Evolutionary conservation across 2,797 vertebrate species (phyloP), one percentile per base, ranked within the genome.

Genomic region (Tokudaia muenninki): DNA sequence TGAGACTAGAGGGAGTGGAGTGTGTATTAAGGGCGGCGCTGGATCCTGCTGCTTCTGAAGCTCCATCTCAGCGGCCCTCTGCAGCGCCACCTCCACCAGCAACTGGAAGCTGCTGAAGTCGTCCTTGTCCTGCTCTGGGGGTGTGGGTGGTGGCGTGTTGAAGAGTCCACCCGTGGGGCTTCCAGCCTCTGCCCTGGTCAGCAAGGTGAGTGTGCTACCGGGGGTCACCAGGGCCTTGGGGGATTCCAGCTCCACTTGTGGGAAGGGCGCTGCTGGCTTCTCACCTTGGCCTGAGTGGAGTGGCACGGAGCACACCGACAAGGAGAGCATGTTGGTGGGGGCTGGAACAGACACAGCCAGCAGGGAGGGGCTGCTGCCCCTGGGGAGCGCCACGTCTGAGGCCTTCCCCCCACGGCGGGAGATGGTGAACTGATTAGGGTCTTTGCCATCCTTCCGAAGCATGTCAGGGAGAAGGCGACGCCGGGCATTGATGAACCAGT

Each of bases 401-500:
- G 99, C 99, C 82, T 98, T 98, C 6, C 97, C 98, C 24, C 99
- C 99, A 0, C 99, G 99, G 31, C 99, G 99, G n/a, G 99, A 99
- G 97, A 99, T 99, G 52, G 99, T 99, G 98, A 99, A 99, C 97
- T 99, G 99, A 91, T 99, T 99, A 82, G 99, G 99, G 97, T 99
- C 99, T 98, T 99, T 99, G 82, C 99, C 99, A 0, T 99, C 99
- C 96, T 99, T 99, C 91, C 99, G 99, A 88, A 99, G 99, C 98
- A 99, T 99, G 98, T 99, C 99, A 0, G 99, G 99, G 17, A 99
- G 99, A 89, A 99, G 99, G 75, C 99, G 99, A 31, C 99, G 98
- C 3, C 99, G 98, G 2, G 99, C 99, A 0, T 99, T 99, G 98
- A 99, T 99, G 98, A 99, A 99, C 99, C 99, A 99, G 98, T 99